These are phyloP conservation scores for Lacanobia wlatinum DNA, from an alignment of 2,888 invertebrate species.

Conservation along the genomic window DNA sequence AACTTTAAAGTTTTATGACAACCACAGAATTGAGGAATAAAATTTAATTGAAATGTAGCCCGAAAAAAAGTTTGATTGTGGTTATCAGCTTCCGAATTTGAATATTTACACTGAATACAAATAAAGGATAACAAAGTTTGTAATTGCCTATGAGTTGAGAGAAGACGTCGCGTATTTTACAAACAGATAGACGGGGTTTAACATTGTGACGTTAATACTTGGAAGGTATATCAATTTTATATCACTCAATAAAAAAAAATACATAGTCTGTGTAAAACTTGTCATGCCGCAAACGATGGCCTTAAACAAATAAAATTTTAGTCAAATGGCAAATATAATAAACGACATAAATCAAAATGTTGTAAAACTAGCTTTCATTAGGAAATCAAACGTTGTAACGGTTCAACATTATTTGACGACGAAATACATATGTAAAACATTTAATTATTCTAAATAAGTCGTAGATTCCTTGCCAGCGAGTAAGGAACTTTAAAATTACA, in stretches of 20 bases:
- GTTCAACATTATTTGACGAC: conserved; percentile 11
- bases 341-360: conserved; percentile 61
- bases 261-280: conserved; percentile 43
- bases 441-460: too few relatives aligned
- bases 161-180: conserved; percentile 13
- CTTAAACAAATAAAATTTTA: conserved; percentile 51
- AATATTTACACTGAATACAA: conserved; percentile 88
- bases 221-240: conserved; percentile 14
- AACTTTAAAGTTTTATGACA: conserved; percentile 90
- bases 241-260: conserved; percentile 18
- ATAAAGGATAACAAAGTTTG: conserved; percentile 44
- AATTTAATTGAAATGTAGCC: conserved; percentile 90
- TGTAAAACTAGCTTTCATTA: conserved; percentile 55
- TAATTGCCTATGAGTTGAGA: conserved; percentile 33
- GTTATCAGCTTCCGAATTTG: conserved; percentile 91
- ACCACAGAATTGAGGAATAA: conserved; percentile 89
- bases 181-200: conserved; percentile 11
- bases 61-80: conserved; percentile 88
- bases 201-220: conserved; percentile 4
- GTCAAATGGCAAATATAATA: conserved; percentile 53
- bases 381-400: conserved; percentile 26
- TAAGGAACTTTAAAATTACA: too few relatives aligned
- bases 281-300: conserved; percentile 30
- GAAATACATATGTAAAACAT: neutral
- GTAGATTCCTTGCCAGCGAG: too few relatives aligned